A percentile compares a stretch with the other conserved stretches of the same genome.
Conservation (phyloP, 2,797 vertebrate genomes). For the Delichon dasypus region DNA sequence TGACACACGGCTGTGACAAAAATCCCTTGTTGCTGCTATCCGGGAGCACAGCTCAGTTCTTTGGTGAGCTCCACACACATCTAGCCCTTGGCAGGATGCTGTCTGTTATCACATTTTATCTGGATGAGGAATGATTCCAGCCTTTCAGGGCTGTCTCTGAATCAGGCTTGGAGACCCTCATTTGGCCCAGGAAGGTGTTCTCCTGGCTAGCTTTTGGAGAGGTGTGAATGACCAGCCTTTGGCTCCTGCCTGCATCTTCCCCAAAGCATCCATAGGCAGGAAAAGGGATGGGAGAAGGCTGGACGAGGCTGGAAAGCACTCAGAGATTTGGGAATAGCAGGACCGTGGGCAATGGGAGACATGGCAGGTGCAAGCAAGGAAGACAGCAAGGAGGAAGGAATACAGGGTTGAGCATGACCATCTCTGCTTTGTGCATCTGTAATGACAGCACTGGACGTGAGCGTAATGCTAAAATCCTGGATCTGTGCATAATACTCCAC, state of each 20-base stretch:
- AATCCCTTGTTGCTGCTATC: neutral
- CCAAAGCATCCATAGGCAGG: neutral
- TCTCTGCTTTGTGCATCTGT: neutral
- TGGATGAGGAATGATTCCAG: neutral
- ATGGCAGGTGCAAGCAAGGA: neutral
- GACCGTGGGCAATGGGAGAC: neutral
- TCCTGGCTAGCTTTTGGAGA: neutral
- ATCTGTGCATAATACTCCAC: conserved; percentile 9
- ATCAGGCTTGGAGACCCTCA: neutral
- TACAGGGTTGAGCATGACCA: neutral
- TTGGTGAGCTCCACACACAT: neutral
- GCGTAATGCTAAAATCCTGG: conserved; percentile 1
- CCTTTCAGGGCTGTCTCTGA: neutral
- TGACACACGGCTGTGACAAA: neutral
- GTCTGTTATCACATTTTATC: neutral
- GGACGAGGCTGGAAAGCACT: neutral
- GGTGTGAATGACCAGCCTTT: neutral
- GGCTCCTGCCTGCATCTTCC: neutral
- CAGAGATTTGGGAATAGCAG: neutral
- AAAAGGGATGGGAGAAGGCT: neutral
- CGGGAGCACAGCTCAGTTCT: neutral
- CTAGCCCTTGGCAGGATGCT: neutral
- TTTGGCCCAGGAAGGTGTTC: neutral
- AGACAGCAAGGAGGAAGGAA: neutral
- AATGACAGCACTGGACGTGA: neutral